Evolutionary conservation across 2,888 invertebrate genomes (phyloP).

Genomic region (Euclidia mi): DNA sequence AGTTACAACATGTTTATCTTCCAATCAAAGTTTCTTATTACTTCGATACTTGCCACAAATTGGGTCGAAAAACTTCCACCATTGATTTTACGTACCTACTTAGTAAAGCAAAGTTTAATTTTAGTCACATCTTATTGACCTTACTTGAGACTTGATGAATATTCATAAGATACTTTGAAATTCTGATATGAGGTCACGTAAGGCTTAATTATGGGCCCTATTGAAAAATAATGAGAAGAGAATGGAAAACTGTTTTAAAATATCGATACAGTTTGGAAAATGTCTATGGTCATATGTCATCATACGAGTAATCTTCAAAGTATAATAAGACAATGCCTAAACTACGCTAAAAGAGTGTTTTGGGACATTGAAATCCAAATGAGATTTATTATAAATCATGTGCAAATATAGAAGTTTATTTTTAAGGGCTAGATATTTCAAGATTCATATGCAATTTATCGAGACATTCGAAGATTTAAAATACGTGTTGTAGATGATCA

Average conservation of each 20-base stretch:
- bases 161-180: slow-evolving; percentile 35
- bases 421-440: no score
- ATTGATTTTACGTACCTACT: slow-evolving; percentile 8
- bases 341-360: no score
- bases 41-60: slow-evolving; percentile 20
- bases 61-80: slow-evolving; percentile 21
- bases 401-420: no score
- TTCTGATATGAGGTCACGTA: not conserved
- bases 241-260: not conserved
- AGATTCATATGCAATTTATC: no score
- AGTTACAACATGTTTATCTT: slow-evolving; percentile 22
- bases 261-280: not conserved
- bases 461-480: no score
- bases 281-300: no score
- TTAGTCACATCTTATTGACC: slow-evolving; percentile 35
- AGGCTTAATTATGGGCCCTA: not conserved
- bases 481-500: no score
- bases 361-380: no score
- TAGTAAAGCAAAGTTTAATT: slow-evolving; percentile 32
- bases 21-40: slow-evolving; percentile 27
- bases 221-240: not conserved
- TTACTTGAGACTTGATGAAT: slow-evolving; percentile 33
- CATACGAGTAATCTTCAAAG: no score
- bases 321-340: no score
- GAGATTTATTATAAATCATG: no score